These are phyloP conservation scores for Caenorhabditis sp. DNA, from an alignment of 2,888 invertebrate genomes.

Conservation along the genomic window DNA sequence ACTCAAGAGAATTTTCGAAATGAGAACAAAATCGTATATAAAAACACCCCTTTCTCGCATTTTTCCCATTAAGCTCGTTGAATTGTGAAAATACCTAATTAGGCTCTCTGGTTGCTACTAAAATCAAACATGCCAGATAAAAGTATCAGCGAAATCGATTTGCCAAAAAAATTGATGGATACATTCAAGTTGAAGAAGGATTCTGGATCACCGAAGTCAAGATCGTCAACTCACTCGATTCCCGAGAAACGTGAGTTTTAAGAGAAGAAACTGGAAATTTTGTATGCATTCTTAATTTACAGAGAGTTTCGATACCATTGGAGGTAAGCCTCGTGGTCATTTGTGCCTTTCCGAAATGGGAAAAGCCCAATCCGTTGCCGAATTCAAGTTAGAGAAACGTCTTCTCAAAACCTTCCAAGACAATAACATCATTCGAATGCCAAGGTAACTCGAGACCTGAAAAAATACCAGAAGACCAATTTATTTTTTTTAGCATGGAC, in stretches of 20 bases:
- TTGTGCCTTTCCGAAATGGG: slow-evolving; percentile 43
- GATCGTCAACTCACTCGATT: slow-evolving; percentile 36
- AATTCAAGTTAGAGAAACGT: slow-evolving; percentile 49
- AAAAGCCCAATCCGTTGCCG: slow-evolving; percentile 47
- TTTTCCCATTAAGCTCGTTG: not conserved
- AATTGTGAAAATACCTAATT: not conserved
- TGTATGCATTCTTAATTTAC: not conserved
- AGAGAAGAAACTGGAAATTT: not conserved
- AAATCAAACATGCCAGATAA: slow-evolving; percentile 39
- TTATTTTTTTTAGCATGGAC: slow-evolving; percentile 37
- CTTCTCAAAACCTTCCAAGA: slow-evolving; percentile 49
- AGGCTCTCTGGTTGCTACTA: not conserved
- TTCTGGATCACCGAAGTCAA: slow-evolving; percentile 28
- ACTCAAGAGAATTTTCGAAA: not conserved
- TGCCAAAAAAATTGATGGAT: slow-evolving; percentile 32
- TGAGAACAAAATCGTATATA: not conserved
- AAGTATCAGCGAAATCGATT: slow-evolving; percentile 42
- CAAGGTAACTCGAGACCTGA: slow-evolving; percentile 19
- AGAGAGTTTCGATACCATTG: slow-evolving; percentile 48
- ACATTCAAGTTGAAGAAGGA: slow-evolving; percentile 27
- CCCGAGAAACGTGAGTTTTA: slow-evolving; percentile 35
- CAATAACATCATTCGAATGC: slow-evolving; percentile 52
- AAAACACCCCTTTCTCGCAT: slow-evolving; percentile 1
- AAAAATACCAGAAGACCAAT: no score
- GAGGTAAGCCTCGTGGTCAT: slow-evolving; percentile 25